Base-by-base conservation (phyloP, 2,797 vertebrate species). In the Sebastes oblongus region DNA sequence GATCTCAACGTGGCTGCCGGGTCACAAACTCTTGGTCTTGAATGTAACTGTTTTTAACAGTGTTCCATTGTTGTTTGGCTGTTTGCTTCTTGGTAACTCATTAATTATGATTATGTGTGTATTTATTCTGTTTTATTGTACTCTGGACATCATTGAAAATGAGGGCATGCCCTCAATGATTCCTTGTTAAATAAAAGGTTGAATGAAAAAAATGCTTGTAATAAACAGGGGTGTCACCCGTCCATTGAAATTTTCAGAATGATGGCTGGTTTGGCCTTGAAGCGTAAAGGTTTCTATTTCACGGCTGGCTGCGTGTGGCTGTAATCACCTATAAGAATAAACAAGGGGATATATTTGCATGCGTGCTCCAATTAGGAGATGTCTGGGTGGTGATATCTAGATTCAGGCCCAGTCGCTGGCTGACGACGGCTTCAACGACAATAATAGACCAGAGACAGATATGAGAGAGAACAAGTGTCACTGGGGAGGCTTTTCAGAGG, bases 221-320 rank as follows among this genome's bases (percentile, higher is more conserved):
- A 69, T 75, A 72, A 58, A 55, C 65, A 55, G 6, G 52, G 64
- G 8, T 69, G 52, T 32, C 68, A 75, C 55, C 70, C 27, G 66
- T 73, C 39, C 22, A 11, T 3, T 78, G 52, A 72, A 74, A 83
- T 69, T 66, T 80, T 67, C 22, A 8, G 4, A 29, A 72, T 39
- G 81, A 74, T 22, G 68, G 70, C 68, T 16, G 20, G 66, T 30
- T 36, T 72, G 68, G 85, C 78, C 80, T 81, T 75, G 80, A 67
- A 55, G 67, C 29, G 3, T 67, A 59, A 67, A 78, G 59, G 64
- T 84, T 89, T 80, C 78, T 46, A 89, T 93, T 91, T 89, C 89
- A 87, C 36, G 58, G 77, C 60, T 60, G 77, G 55, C 72, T 89
- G 81, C 75, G n/a, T 18, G 73, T 60, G 56, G 79, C 90, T 67